Evolutionary conservation across 1,140 invertebrate genomes (phyloP).

Genomic region (Spodoptera litura): DNA sequence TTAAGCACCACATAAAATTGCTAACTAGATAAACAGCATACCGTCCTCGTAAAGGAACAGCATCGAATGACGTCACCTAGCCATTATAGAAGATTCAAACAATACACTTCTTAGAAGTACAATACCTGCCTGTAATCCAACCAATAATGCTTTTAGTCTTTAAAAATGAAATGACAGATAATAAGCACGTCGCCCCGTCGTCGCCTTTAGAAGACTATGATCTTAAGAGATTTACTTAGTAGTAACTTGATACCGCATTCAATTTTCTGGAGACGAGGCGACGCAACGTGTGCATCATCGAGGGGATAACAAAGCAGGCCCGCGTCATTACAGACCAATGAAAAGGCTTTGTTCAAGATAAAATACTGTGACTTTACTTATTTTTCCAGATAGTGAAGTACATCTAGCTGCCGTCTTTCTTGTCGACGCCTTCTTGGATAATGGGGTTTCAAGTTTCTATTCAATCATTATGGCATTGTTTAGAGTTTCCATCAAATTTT

Average conservation of each 20-base stretch:
- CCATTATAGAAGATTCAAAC: neutral
- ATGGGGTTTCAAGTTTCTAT: too few relatives aligned
- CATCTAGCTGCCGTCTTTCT: too few relatives aligned
- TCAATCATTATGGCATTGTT: too few relatives aligned
- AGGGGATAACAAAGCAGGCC: neutral
- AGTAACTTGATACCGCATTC: constrained; percentile 7
- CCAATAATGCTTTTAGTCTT: neutral
- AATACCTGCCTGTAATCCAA: neutral
- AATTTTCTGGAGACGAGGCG: neutral
- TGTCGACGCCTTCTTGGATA: too few relatives aligned
- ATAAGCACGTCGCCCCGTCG: neutral
- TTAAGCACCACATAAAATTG: too few relatives aligned
- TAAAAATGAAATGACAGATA: neutral
- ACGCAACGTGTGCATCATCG: constrained; percentile 14
- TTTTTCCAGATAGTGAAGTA: too few relatives aligned
- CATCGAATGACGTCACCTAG: neutral
- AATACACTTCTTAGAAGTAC: constrained; percentile 5
- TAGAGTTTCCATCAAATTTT: too few relatives aligned
- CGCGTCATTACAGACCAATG: neutral
- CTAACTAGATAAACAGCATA: too few relatives aligned
- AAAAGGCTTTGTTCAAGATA: neutral
- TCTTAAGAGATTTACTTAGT: constrained; percentile 22
- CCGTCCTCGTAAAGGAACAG: too few relatives aligned
- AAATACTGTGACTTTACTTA: too few relatives aligned
- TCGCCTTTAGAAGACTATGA: neutral